Base-by-base conservation (phyloP, 2,797 vertebrate species). In the Poecilia gillii region DNA sequence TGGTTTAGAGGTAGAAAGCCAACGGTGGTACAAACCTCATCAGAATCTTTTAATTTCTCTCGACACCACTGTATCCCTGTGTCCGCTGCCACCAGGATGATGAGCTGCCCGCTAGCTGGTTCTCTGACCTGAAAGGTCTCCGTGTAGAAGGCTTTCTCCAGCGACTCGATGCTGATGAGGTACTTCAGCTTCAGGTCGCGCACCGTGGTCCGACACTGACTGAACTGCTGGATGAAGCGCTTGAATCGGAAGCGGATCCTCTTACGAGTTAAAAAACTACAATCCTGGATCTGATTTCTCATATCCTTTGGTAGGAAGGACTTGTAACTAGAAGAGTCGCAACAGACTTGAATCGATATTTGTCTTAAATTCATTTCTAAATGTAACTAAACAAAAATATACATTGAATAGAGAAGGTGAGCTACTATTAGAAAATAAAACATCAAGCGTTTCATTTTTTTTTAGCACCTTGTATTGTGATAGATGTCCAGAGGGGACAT, bases 161-260 rank as follows among this genome's bases (percentile, higher is more conserved):
- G 96, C 28, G 95, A 95, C 95, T 99, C 98, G 93, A 99, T 95
- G 94, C 97, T 99, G 91, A 99, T 98, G 87, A 99, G 96, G 93
- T 99, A 99, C 81, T 99, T 99, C 76, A 99, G 96, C 94, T 99
- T 98, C 91, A 99, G 95, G 91, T 99, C 98, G 8, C 97, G 97
- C 18, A 95, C 96, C 55, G 97, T 97, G 73, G 97, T 97, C 64
- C 89, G 91, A 85, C 94, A 95, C 82, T 93, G 93, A 81, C 93
- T 92, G 85, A 94, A 94, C 88, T 93, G 93, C 85, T 94, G 91
- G 85, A 94, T 94, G 84, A 95, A 95, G 79, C 92, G 93, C 80
- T 97, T 97, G 95, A 99, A 99, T 80, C 99, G 97, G 87, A 98
- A 99, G 76, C 98, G 96, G 93, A 99, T 99, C 83, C 99, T 95